Percentiles rank a stretch among this genome's conserved stretches.
phyloP scores from a whole-genome alignment of 2,888 invertebrate genomes.

The Eupithecia abbreviata region DNA sequence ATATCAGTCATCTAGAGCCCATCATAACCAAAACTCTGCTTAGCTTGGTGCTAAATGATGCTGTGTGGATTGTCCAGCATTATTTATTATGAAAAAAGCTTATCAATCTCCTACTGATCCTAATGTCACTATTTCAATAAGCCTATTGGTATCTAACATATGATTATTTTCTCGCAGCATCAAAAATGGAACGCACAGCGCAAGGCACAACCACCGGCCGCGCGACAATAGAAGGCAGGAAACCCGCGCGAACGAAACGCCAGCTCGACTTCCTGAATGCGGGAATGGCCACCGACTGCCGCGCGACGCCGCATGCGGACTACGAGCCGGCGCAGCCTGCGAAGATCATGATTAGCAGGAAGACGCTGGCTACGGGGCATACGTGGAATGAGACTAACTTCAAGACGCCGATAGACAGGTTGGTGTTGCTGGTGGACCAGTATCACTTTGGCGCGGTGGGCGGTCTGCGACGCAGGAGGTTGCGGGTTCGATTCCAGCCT shows the following conservation, averaged over 20 bases:
- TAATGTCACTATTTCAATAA: too few species aligned
- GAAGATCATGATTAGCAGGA: slow-evolving; percentile 79
- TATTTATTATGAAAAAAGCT: too few species aligned
- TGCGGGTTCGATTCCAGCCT: too few species aligned
- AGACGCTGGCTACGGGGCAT: slow-evolving; percentile 76
- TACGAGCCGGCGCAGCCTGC: slow-evolving; percentile 72
- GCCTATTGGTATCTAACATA: background rate
- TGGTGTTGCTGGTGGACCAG: background rate
- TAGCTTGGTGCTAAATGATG: too few species aligned
- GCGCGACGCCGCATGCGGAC: slow-evolving; percentile 58
- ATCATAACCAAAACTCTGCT: too few species aligned
- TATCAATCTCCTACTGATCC: too few species aligned
- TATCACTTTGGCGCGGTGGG: too few species aligned
- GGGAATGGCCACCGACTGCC: slow-evolving; percentile 67
- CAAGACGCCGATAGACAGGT: slow-evolving; percentile 79
- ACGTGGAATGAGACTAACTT: slow-evolving; percentile 80
- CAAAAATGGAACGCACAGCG: slow-evolving; percentile 70
- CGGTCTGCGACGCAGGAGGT: too few species aligned
- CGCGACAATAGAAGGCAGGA: slow-evolving; percentile 62
- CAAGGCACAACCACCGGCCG: slow-evolving; percentile 68
- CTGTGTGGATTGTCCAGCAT: too few species aligned
- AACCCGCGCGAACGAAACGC: slow-evolving; percentile 66
- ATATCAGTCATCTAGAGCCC: too few species aligned
- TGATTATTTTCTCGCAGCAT: slow-evolving; percentile 55
- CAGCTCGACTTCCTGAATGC: slow-evolving; percentile 72